Conservation (phyloP, 2,797 vertebrate genomes). For the Monodelphis domestica region DNA sequence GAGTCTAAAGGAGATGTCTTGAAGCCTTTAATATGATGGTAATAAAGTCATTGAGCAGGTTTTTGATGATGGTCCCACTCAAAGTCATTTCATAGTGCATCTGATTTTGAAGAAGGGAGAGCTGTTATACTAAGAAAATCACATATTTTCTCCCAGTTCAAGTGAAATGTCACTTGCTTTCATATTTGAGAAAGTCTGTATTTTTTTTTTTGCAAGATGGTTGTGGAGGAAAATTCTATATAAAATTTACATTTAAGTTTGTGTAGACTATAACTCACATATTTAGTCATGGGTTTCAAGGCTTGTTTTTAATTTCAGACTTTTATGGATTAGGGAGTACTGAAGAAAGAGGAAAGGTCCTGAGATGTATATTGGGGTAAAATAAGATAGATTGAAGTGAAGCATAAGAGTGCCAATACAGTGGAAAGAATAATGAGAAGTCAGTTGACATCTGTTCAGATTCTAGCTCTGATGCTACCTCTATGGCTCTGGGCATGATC, state of each 20-base stretch:
- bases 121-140: conserved; percentile 36
- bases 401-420: not conserved
- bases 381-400: not conserved
- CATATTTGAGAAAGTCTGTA: conserved; percentile 35
- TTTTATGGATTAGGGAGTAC: not conserved
- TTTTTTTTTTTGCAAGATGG: conserved; percentile 41
- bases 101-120: conserved; percentile 52
- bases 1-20: conserved; percentile 35
- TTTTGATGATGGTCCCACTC: conserved; percentile 54
- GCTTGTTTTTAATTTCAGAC: not conserved
- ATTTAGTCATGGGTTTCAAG: not conserved
- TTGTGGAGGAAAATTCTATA: conserved; percentile 40
- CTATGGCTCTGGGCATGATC: too few species aligned
- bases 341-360: not conserved
- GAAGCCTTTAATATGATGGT: conserved; percentile 37
- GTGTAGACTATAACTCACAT: not conserved
- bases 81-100: conserved; percentile 38
- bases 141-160: conserved; percentile 46
- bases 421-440: not conserved
- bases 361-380: not conserved
- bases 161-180: conserved; percentile 61
- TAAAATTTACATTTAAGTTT: conserved; percentile 8
- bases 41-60: conserved; percentile 49
- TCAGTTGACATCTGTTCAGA: not conserved
- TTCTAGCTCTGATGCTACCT: not conserved